Evolutionary conservation across 2,888 invertebrate genomes (phyloP), one percentile per base, ranked within the genome.

Genomic region (Cantharis lateralis): DNA sequence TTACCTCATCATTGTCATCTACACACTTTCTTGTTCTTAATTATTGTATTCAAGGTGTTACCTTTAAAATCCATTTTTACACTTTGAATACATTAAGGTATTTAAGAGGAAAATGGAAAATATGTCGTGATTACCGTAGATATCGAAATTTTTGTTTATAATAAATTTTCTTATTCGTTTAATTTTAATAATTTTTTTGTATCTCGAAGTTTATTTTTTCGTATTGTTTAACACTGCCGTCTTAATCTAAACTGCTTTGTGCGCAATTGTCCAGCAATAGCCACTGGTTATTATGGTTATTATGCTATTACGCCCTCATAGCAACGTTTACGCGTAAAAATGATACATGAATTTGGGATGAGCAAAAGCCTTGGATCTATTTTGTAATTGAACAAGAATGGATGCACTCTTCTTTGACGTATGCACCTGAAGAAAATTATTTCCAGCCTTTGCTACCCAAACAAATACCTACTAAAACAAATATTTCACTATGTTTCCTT

Each of bases 221-320:
- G 81, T 84, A 86, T 85, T 84, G 84, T 84, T 84, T 84, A 82
- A 84, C 84, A 83, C 83, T 84, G 74, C 84, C 82, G 86, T 85
- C 87, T 86, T 86, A 86, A 84, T 87, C 84, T 82, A 86, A 87
- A 87, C 87, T 87, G 85, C 85, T 85, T 87, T 86, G 84, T 86
- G 86, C 86, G 87, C 87, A 88, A 88, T 87, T 88, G 87, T 85
- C 83, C 86, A 82, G 87, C 88, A 87, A 88, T 87, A 87, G 87
- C 86, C 83, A 84, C 84, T 84, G 85, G 86, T 86, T 85, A 88
- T 88, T 88, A 88, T 85, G 85, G 86, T 86, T 86, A 88, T 88
- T 88, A 88, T 87, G 85, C 86, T 87, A 88, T 88, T 88, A 88
- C 88, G 88, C 88, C 88, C 87, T 88, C 88, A 83, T 84, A 86